Base-by-base conservation (phyloP, 2,797 vertebrate species). In the Meda fulgida region DNA sequence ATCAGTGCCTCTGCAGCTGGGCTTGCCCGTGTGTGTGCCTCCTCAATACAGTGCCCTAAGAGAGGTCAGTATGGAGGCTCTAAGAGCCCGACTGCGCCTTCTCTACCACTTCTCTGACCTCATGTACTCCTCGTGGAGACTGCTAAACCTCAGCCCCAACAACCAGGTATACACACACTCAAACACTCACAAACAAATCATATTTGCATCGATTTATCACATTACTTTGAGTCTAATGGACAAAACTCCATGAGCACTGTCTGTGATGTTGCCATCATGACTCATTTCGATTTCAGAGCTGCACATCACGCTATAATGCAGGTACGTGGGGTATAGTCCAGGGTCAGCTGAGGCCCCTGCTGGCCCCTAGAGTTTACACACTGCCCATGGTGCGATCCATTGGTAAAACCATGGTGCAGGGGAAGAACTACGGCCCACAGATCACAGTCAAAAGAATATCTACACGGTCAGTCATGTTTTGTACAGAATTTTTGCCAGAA, bases 111-210 rank as follows among this genome's bases (percentile, higher is more conserved):
- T 96, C 86, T 96, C 96, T 89, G 96, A 96, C 92, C 94, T 96
- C 83, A 96, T 96, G 96, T 96, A 96, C 90, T 96, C 94, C 86
- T 96, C 95, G 46, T 96, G 96, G 96, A 93, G 95, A 89, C 94
- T 96, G 67, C 92, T 96, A n/a, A 95, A 95, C 91, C 92, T 96
- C 83, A 94, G 95, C 71, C 88, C 93, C 72, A 95, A 92, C 85
- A 94, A 92, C 86, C 92, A 92, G 92, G 96, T 96, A 91, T 21
- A 66, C 29, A 36, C 31, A 29, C 73, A 34, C 77, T 79, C 46
- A 31, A n/a, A 53, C 34, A 73, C 58, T 18, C 71, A 75, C 63
- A 51, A 43, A 48, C 34, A 8, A n/a, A 7, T 77, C 4, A 34
- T 23, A 6, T 51, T 29, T 76, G 29, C 43, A 58, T 63, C 7